Evolutionary conservation across 2,113 vertebrate species (phyloP), one percentile per base, ranked within the genome.

Genomic region (Suricata suricatta): DNA sequence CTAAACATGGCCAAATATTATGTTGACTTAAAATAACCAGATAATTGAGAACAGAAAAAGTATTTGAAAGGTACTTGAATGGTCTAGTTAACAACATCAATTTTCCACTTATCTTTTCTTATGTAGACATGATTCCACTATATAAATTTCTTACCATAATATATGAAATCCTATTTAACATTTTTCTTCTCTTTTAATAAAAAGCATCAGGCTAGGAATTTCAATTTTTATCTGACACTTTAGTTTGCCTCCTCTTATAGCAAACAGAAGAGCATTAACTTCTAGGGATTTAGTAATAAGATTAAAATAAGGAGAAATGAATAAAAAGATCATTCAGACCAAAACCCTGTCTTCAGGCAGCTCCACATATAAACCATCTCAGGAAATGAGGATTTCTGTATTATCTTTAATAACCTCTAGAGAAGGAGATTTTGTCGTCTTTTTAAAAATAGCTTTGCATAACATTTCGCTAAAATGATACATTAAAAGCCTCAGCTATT

Each of bases 301-400:
- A 94, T 96, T 96, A 95, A 96, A 97, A 93, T 93, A 87, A 96
- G 88, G 76, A 88, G 41, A 92, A 97, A 86, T 89, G 92, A 97
- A 93, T 57, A 96, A 79, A 96, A 94, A 35, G 14, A 91, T 83
- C 64, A 97, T 83, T 93, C n/a, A 92, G 52, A 89, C 60, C 71
- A 88, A 95, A 96, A 77, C 41, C 47, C 86, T 88, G 72, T 93
- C 77, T 97, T 25, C 44, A 92, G 77, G 52, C 38, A 88, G 77
- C 21, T 69, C 89, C 63, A 74, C 29, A 81, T 9, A 77, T 38
- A 79, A 91, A 64, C 47, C 23, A 69, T 54, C 15, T 12, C 29
- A 77, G 35, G 77, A 41, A 88, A 74, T 7, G 13, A 88, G 60
- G 63, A 79, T 97, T 94, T 95, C 68, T 72, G n/a, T 52, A 72